Percentiles rank a stretch among this genome's conserved stretches.
phyloP scores from a whole-genome alignment of 2,113 vertebrate genomes.

The Scomber colias region DNA sequence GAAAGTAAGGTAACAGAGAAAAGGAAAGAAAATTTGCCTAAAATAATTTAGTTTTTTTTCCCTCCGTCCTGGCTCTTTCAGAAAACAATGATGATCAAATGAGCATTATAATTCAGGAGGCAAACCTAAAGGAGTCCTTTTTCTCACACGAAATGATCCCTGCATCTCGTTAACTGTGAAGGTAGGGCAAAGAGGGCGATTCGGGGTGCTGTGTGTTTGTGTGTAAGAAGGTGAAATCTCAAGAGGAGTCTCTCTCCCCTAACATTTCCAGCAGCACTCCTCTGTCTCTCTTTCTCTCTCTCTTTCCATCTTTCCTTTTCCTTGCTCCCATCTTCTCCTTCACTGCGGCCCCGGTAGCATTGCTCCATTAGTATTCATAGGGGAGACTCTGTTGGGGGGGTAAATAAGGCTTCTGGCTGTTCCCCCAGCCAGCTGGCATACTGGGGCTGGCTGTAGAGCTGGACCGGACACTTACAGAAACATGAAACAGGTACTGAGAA shows the following conservation, averaged over 20 bases:
- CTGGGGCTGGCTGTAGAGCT: constrained; percentile 53
- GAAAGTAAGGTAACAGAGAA: constrained; percentile 12
- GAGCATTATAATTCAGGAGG: constrained; percentile 30
- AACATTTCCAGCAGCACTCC: constrained; percentile 23
- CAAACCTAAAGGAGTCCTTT: constrained; percentile 11
- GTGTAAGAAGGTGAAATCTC: constrained; percentile 48
- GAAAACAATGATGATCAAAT: constrained; percentile 23
- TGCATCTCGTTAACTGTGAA: constrained; percentile 29
- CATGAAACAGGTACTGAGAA: constrained; percentile 53
- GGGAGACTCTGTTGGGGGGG: constrained; percentile 45
- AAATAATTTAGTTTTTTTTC: constrained; percentile 33
- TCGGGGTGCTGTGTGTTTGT: constrained; percentile 30
- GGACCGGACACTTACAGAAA: constrained; percentile 66
- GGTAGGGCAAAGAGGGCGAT: constrained; percentile 23
- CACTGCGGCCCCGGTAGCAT: constrained; percentile 45
- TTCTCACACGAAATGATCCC: constrained; percentile 30
- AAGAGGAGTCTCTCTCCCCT: constrained; percentile 7
- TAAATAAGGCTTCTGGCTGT: constrained; percentile 66
- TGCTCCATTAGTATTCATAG: constrained; percentile 74
- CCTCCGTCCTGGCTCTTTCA: neutral
- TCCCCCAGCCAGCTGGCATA: constrained; percentile 71
- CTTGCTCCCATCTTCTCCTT: constrained; percentile 47
- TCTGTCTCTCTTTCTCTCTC: constrained; percentile 15
- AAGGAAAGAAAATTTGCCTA: constrained; percentile 6
- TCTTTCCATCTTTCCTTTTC: constrained; percentile 36